Conservation (phyloP, 2,888 invertebrate genomes). For the Ennomos erosarius region DNA sequence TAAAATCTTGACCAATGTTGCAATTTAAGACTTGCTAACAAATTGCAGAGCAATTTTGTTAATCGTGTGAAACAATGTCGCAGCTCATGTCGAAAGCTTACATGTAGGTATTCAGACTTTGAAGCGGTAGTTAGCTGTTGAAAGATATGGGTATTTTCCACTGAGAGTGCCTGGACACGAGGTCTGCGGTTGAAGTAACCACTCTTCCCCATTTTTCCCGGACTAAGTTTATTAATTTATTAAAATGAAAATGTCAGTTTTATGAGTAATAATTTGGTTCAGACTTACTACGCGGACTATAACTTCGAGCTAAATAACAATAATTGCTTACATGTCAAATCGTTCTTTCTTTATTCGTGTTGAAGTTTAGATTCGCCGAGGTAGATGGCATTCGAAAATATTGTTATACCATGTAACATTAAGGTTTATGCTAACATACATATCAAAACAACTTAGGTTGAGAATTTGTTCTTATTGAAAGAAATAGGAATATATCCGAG, state of each 20-base stretch:
- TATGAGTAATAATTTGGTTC: too few relatives aligned
- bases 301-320: too few relatives aligned
- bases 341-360: too few relatives aligned
- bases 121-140: conserved; percentile 46
- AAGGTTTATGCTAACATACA: too few relatives aligned
- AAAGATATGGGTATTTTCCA: conserved; percentile 79
- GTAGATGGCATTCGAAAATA: too few relatives aligned
- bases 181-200: conserved; percentile 47
- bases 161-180: conserved; percentile 75
- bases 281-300: too few relatives aligned
- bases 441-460: too few relatives aligned
- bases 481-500: conserved; percentile 11
- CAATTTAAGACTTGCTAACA: conserved; percentile 8
- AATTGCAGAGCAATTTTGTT: conserved; percentile 22
- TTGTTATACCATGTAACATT: too few relatives aligned
- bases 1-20: conserved; percentile 21
- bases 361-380: too few relatives aligned
- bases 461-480: neutral
- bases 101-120: conserved; percentile 26
- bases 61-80: conserved; percentile 26
- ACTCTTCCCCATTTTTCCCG: conserved; percentile 6
- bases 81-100: conserved; percentile 16
- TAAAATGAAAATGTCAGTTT: too few relatives aligned
- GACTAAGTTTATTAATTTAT: neutral
- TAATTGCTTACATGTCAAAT: neutral